phyloP scores from a whole-genome alignment of 2,113 vertebrate species.

The Myiozetetes cayanensis region DNA sequence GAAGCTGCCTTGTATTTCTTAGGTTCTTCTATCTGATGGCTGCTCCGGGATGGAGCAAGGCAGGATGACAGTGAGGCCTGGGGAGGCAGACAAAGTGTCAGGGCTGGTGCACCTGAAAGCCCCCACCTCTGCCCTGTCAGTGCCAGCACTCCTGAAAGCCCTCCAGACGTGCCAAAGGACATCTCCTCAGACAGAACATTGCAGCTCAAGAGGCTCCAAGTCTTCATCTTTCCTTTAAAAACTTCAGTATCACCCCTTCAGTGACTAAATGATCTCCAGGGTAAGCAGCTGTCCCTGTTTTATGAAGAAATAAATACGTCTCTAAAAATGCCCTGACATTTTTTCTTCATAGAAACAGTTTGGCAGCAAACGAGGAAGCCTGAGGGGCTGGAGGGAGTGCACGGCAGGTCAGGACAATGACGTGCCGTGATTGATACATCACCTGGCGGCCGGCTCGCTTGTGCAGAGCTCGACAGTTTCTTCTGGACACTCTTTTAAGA shows the following conservation, averaged over 20 bases:
- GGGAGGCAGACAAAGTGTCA: background rate
- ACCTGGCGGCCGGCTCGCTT: background rate
- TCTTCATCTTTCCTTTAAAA: background rate
- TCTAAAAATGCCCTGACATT: background rate
- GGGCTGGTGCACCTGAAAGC: background rate
- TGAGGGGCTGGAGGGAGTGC: background rate
- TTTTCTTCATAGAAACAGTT: background rate
- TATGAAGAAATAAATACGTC: background rate
- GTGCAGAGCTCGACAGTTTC: background rate
- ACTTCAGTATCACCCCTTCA: background rate
- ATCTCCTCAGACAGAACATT: fast-evolving
- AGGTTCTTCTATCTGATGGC: fast-evolving
- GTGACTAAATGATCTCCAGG: background rate
- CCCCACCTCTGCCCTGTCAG: background rate
- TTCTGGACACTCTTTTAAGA: background rate
- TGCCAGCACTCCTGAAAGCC: background rate
- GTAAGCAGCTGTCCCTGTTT: background rate
- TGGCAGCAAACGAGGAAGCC: background rate
- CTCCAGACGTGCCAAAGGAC: background rate
- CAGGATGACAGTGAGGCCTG: background rate
- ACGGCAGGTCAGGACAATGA: background rate
- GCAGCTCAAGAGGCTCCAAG: background rate
- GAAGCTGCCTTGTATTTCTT: background rate
- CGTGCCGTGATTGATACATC: background rate
- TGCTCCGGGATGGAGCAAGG: background rate